A percentile compares a stretch with the other conserved stretches of the same genome.
These are phyloP conservation scores for Eleginops maclovinus DNA, from an alignment of 2,113 vertebrate genomes.

Conservation along the genomic window DNA sequence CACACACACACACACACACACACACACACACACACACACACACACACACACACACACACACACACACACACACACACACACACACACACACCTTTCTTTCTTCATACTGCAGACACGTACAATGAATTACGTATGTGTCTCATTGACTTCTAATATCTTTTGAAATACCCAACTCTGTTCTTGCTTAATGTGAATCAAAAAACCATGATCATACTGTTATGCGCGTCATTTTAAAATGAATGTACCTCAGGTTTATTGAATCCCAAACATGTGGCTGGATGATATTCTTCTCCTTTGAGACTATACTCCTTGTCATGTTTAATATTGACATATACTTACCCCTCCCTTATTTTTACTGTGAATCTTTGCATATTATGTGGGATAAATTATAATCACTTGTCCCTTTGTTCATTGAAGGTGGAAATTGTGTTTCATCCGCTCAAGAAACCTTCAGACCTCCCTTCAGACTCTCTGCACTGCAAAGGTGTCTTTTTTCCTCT, in stretches of 20 bases:
- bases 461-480: background rate
- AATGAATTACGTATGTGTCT: background rate
- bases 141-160: background rate
- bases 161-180: background rate
- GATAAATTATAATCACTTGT: background rate
- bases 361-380: background rate
- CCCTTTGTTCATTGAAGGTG: conserved; percentile 36
- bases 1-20: background rate
- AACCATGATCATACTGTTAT: too few relatives aligned
- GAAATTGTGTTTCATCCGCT: conserved; percentile 21
- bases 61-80: conserved; percentile 4
- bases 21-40: conserved; percentile 25
- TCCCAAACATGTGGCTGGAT: background rate
- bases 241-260: background rate
- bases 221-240: background rate
- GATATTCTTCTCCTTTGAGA: background rate
- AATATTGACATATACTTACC: background rate
- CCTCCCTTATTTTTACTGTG: background rate
- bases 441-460: conserved; percentile 6
- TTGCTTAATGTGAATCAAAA: too few relatives aligned
- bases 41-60: conserved; percentile 10
- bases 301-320: background rate
- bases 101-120: too few relatives aligned
- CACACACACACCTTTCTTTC: background rate
- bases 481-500: conserved; percentile 4